A percentile compares a stretch with the other conserved stretches of the same genome.
These are phyloP conservation scores for Melipona beecheii DNA, from an alignment of 2,888 invertebrate species.

Conservation along the genomic window DNA sequence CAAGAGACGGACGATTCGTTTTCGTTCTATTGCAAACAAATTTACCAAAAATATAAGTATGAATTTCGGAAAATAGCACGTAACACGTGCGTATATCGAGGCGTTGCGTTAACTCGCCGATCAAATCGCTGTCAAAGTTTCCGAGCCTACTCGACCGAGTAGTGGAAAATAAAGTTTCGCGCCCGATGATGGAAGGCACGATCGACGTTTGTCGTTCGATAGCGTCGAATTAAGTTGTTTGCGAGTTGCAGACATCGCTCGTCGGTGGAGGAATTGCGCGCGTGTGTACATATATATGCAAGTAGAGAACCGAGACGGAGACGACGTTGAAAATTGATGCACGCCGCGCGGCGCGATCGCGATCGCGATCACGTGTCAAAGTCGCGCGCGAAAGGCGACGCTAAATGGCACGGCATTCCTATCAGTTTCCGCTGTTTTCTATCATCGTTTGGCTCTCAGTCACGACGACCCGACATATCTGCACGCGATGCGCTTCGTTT, in stretches of 20 bases:
- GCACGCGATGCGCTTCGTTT: background rate
- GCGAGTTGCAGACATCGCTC: slow-evolving; percentile 38
- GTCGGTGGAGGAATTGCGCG: background rate
- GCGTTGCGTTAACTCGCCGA: background rate
- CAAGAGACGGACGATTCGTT: too few species aligned
- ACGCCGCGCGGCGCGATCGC: slow-evolving; percentile 56
- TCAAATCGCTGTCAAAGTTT: background rate
- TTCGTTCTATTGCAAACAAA: too few species aligned
- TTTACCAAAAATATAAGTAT: too few species aligned
- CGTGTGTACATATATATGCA: background rate
- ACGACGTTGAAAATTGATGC: slow-evolving; percentile 59
- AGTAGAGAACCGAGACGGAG: slow-evolving; percentile 21
- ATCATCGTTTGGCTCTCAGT: background rate
- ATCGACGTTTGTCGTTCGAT: slow-evolving; percentile 18
- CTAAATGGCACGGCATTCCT: slow-evolving; percentile 55
- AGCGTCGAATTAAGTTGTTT: slow-evolving; percentile 64
- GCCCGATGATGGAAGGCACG: slow-evolving; percentile 20
- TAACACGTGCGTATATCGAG: background rate
- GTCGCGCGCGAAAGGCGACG: slow-evolving; percentile 56
- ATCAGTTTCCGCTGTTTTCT: slow-evolving; percentile 26
- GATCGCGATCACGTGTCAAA: slow-evolving; percentile 56
- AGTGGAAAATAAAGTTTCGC: slow-evolving; percentile 24
- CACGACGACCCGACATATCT: background rate
- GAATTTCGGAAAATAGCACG: too few species aligned
- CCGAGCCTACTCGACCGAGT: background rate